Evolutionary conservation across 1,140 invertebrate species (phyloP), one percentile per base, ranked within the genome.

Genomic region (Dendrolimus kikuchii): DNA sequence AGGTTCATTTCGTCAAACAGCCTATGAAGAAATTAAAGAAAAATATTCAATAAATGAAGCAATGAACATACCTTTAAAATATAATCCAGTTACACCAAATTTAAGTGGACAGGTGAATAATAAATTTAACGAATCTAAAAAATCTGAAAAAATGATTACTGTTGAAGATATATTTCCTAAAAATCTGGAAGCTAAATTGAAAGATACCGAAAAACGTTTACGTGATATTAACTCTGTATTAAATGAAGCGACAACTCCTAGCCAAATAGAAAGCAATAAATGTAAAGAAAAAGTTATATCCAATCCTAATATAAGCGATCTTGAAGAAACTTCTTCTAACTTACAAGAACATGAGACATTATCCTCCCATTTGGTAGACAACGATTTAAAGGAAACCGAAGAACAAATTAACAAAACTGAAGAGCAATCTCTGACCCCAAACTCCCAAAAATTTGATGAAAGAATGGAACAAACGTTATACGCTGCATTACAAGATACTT

Each of bases 201-300:
- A 71, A 56, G 73, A 77, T 51, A 86, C 85, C 23, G 73, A 84
- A 58, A 71, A 71, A 49, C 65, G 68, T n/a, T 59, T 86, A 36
- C 62, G 62, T 44, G 66, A 71, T 43, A 80, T 86, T 41, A 72
- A 74, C 57, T 64, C 60, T 40, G 68, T 86, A 40, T 70, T 86
- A 53, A 59, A 62, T 40, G 60, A 67, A 46, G 42, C 44, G 37
- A 6, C 53, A 44, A 45, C 44, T 37, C 7, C 8, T 5, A 49
- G n/a, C 9, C 7, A 50, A 40, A 23, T 23, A 41, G 8, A 41
- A 10, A 50, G 36, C 42, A 23, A 50, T 5, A 40, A 7, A 23
- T 6, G 7, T 6, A 50, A 50, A 9, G 5, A 8, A n/a, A n/a
- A 6, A 45, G 40, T 38, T 5, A 38, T 9, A n/a, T 45, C 9